A percentile compares a stretch with the other conserved stretches of the same genome.
phyloP scores from a whole-genome alignment of 2,113 vertebrate species.

The Gila orcuttii region DNA sequence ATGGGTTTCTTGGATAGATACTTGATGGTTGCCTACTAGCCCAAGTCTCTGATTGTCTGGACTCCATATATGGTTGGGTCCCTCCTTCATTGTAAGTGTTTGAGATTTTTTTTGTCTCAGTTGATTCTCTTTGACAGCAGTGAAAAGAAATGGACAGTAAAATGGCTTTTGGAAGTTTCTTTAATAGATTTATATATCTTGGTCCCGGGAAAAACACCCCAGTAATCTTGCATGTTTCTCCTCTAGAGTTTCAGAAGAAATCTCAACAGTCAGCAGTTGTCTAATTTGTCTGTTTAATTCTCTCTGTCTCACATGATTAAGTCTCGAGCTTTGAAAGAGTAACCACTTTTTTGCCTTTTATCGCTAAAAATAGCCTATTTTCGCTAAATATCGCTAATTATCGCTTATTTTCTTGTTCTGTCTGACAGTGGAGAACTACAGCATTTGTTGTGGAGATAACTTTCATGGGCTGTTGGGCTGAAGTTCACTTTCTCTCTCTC shows the following conservation, averaged over 20 bases:
- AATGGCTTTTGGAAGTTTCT: neutral
- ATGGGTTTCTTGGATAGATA: neutral
- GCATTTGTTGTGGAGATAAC: slow-evolving; percentile 8
- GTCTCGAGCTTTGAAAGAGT: neutral
- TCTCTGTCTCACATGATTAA: neutral
- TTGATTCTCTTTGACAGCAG: neutral
- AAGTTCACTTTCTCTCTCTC: neutral
- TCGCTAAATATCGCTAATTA: too few relatives aligned
- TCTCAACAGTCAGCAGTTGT: neutral
- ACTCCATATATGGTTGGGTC: neutral
- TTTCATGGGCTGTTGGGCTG: slow-evolving; percentile 2
- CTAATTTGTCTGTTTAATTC: neutral
- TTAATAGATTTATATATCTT: neutral
- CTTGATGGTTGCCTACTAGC: neutral
- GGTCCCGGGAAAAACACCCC: neutral
- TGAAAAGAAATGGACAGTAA: neutral
- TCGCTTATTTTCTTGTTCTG: neutral
- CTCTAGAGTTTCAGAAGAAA: neutral
- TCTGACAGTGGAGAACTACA: neutral
- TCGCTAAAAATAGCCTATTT: neutral
- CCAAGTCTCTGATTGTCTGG: neutral
- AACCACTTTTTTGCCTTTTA: slow-evolving; percentile 21
- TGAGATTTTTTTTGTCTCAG: neutral
- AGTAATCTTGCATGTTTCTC: neutral
- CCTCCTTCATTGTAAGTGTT: neutral